Evolutionary conservation across 2,888 invertebrate species (phyloP), one percentile per base, ranked within the genome.

Genomic region (Drosophila ustulata): DNA sequence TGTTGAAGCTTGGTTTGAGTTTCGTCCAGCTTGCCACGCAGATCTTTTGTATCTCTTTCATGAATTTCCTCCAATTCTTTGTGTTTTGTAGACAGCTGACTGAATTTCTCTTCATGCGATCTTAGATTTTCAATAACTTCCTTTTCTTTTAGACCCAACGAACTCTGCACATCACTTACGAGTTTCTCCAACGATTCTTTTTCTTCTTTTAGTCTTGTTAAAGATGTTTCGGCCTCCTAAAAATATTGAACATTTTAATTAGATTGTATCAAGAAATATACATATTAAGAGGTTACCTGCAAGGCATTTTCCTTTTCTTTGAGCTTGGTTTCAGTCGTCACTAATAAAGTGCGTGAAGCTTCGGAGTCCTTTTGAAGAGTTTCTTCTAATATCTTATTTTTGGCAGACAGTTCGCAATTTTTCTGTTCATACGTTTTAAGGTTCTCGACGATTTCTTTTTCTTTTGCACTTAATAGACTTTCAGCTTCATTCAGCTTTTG

Each of bases 401-500:
- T 62, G 3, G 34, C 43, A 25, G 74, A 49, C 0, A 81, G 65
- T 51, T 64, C 41, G 3, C 18, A 7, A 13, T 66, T 69, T 58
- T 82, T 82, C 26, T 71, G 71, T 53, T 82, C 79, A 32, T 61
- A 62, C 6, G 45, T 47, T n/a, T 65, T 71, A 0, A 50, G 51
- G 30, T 53, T 66, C 30, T 69, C 56, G 13, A 32, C 13, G 13
- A 82, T 43, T 62, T 79, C 78, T 0, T 37, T 34, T 7, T 39
- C 57, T 50, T 75, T 82, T 0, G 9, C n/a, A 7, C 11, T 66
- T 7, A 79, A 37, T 61, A 52, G 45, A 18, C 26, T 62, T 53
- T 79, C 80, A 4, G 67, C 52, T 39, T 47, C 30, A 11, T 32
- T 9, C 2, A 82, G 57, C 34, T 66, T 73, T 37, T 59, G 34